Conservation (phyloP, 2,888 invertebrate species). For the Noctuana brunneofusca region DNA sequence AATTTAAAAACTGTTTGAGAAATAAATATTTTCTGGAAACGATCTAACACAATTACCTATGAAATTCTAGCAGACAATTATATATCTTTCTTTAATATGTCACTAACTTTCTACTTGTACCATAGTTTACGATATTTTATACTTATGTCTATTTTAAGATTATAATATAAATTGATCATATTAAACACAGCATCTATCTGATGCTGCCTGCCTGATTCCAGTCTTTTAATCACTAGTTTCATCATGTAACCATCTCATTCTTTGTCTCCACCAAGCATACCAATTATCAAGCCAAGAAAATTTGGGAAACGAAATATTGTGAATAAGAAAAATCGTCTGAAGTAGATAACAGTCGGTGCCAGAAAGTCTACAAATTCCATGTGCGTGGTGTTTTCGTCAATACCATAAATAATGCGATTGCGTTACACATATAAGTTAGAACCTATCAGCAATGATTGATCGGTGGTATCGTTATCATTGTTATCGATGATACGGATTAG, state of each 20-base stretch:
- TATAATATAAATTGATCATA: too few relatives aligned
- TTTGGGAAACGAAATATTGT: neutral
- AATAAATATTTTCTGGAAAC: neutral
- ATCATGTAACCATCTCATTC: neutral
- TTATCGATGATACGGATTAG: neutral
- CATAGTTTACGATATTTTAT: too few relatives aligned
- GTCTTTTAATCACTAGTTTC: neutral
- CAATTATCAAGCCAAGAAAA: neutral
- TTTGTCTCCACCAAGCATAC: neutral
- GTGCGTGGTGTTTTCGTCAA: conserved; percentile 10
- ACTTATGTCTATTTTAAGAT: too few relatives aligned
- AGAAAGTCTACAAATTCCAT: conserved; percentile 40
- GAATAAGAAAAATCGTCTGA: conserved; percentile 8
- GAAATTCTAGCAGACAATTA: neutral
- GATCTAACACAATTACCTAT: neutral
- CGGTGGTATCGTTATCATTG: conserved; percentile 12
- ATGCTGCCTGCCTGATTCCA: too few relatives aligned
- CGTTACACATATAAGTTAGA: conserved; percentile 5
- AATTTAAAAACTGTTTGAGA: neutral
- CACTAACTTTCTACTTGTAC: too few relatives aligned
- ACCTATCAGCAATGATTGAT: conserved; percentile 22
- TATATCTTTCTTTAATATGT: too few relatives aligned
- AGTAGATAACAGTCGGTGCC: conserved; percentile 42
- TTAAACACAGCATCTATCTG: too few relatives aligned
- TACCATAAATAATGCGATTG: neutral